Evolutionary conservation across 1,140 invertebrate genomes (phyloP), one percentile per base, ranked within the genome.

Genomic region (Rhagoletis zephyria): DNA sequence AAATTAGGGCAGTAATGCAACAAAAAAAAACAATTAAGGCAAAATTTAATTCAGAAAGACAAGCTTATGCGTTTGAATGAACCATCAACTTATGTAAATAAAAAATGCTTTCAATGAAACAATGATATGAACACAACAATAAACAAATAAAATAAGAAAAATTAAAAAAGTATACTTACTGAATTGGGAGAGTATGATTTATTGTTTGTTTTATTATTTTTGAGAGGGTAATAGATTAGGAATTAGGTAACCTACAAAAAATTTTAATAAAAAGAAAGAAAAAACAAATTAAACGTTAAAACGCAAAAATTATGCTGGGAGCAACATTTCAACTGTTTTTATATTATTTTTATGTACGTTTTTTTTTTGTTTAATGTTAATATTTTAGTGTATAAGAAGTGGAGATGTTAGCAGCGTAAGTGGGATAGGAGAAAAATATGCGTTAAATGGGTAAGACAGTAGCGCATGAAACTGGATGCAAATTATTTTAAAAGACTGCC

Each of bases 161-260:
- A 30, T 30, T 30, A 30, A 30, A 86, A 85, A 87, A 77, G 89
- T 85, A 90, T 92, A 92, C 91, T 92, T 92, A 92, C 91, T 91
- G 89, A 90, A 90, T 89, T 90, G 87, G 89, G 89, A 90, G 88
- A 88, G 87, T 90, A 86, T 89, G 87, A 87, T 89, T 89, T 89
- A 85, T 89, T 90, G 87, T 87, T 90, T 90, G 88, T 87, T 88
- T 88, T 87, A 77, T 48, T 87, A 64, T 88, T 70, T 88, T 89
- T 88, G 87, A 88, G 89, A 87, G 85, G 67, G 63, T 87, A 70
- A 88, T 70, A 87, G 86, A 91, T 93, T 93, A 93, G 91, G 92
- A 93, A 92, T 92, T 91, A 93, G 89, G 92, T 92, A 92, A 93
- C 92, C 92, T 93, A 93, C 92, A 93, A 93, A 93, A 87, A 88